Conservation (phyloP, 2,113 vertebrate species). For the Corvus hawaiiensis region DNA sequence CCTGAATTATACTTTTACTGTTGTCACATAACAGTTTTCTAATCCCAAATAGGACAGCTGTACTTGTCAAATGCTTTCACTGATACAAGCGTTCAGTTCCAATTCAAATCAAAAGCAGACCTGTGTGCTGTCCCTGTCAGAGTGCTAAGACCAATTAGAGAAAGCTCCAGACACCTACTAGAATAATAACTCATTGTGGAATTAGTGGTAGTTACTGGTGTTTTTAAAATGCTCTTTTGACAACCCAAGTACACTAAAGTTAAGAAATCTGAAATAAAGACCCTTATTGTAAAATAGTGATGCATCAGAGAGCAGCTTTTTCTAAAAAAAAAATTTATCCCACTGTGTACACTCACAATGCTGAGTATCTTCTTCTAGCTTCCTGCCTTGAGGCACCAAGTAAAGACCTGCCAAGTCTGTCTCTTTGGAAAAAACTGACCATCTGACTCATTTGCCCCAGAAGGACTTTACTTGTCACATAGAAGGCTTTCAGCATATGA, state of each 20-base stretch:
- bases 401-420: neutral
- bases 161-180: neutral
- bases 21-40: constrained; percentile 12
- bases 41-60: neutral
- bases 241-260: neutral
- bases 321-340: neutral
- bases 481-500: neutral
- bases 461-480: neutral
- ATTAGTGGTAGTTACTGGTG: neutral
- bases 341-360: neutral
- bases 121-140: neutral
- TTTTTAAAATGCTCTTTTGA: neutral
- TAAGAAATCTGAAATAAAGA: neutral
- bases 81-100: neutral
- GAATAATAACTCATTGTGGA: neutral
- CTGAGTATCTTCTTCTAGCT: neutral
- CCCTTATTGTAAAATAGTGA: neutral
- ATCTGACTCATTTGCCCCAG: neutral
- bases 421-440: neutral
- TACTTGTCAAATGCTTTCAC: constrained; percentile 27
- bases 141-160: constrained; percentile 36
- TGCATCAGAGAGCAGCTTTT: neutral
- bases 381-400: neutral
- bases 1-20: neutral
- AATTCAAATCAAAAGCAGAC: constrained; percentile 27